phyloP scores from a whole-genome alignment of 2,113 vertebrate species.

The Hyaena hyaena region DNA sequence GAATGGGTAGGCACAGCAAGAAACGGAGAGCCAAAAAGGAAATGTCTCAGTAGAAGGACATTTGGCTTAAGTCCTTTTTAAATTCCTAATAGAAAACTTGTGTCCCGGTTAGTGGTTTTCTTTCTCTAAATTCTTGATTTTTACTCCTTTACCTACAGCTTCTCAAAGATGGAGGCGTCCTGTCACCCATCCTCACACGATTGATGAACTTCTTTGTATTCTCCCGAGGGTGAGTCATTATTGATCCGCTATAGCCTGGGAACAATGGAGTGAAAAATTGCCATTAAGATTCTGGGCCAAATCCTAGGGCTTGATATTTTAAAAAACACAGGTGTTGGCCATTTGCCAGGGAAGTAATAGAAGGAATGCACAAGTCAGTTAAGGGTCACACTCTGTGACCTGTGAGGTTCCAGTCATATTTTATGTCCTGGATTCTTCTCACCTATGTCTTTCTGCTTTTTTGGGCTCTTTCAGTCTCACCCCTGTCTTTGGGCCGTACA shows the following conservation, averaged over 20 bases:
- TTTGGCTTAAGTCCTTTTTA: background rate
- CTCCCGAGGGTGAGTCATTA: slow-evolving; percentile 89
- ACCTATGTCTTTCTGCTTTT: background rate
- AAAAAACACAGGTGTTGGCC: slow-evolving; percentile 6
- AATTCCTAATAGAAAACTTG: background rate
- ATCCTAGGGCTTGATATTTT: background rate
- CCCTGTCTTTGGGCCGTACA: slow-evolving; percentile 95
- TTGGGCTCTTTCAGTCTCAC: slow-evolving; percentile 86
- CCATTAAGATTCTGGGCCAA: background rate
- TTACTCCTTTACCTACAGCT: slow-evolving; percentile 85
- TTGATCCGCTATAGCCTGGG: background rate
- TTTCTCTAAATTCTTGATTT: rapidly evolving
- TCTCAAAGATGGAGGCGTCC: slow-evolving; percentile 92
- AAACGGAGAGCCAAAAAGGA: background rate
- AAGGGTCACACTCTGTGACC: background rate
- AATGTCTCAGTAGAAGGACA: background rate
- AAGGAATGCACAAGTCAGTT: background rate
- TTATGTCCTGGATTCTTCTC: background rate
- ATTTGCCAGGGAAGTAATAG: background rate
- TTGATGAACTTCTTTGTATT: slow-evolving; percentile 95
- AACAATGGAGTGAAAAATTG: background rate
- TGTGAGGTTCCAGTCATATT: background rate
- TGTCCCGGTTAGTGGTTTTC: background rate
- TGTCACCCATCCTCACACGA: slow-evolving; percentile 90
- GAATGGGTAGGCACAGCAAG: background rate